Base-by-base conservation (phyloP, 2,797 vertebrate species). In the Momotus momota region DNA sequence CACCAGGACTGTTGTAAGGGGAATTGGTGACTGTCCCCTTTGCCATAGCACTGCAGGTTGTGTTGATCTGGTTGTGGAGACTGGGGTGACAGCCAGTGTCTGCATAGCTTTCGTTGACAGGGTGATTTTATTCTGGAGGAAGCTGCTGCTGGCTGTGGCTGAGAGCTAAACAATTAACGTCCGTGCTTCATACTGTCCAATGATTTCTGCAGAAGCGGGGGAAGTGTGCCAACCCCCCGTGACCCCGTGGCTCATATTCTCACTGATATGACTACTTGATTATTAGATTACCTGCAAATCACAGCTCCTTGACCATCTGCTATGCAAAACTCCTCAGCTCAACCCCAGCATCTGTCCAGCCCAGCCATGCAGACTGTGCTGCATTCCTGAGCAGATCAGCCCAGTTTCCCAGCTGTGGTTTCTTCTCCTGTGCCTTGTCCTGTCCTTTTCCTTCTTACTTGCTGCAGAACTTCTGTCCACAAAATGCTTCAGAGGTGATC, bases 241-340 rank as follows among this genome's bases (percentile, higher is more conserved):
- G 90, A 93, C 88, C 82, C 80, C 0, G 23, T 62, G 72, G 92
- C 67, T 96, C 66, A 12, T 38, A 88, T 70, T 52, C 55, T 84
- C 70, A 25, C 77, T 52, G 73, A 43, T 94, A 26, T 9, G 51
- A 84, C 71, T 57, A 64, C 81, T 78, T 91, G 79, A 81, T 96
- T 69, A 94, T 93, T 93, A 64, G 75, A 83, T 83, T 66, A 83
- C 82, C 84, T 88, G 84, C 7, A 54, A 73, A 65, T 65, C 40
- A 17, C 41, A 48, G 92, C 72, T 88, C 88, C 93, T 86, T 86
- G 87, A 72, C 85, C 91, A 94, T 92, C 75, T 81, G 85, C 80
- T 70, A 7, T 26, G 14, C 8, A 22, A 78, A 91, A 33, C 73
- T 88, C 43, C 69, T 62, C 64, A 51, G 71, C 58, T 49, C 61